phyloP scores from a whole-genome alignment of 2,113 vertebrate genomes.

The Misgurnus anguillicaudatus region DNA sequence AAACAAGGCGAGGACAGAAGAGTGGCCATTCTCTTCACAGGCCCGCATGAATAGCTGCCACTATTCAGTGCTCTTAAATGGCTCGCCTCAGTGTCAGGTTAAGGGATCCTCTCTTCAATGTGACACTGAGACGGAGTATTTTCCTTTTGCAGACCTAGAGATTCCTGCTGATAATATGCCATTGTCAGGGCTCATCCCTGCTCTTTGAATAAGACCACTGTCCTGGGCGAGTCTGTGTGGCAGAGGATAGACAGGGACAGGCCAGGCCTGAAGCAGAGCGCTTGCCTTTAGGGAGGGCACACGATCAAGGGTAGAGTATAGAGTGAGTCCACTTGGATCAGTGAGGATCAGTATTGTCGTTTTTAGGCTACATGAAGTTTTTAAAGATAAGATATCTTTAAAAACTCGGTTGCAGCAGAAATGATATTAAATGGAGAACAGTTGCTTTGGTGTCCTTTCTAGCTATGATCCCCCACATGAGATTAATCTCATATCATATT shows the following conservation, averaged over 20 bases:
- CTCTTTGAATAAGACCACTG: conserved; percentile 80
- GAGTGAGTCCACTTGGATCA: no score
- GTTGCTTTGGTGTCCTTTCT: no score
- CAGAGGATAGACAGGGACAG: conserved; percentile 70
- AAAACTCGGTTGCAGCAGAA: no score
- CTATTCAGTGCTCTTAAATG: conserved; percentile 83
- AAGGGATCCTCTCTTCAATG: conserved; percentile 79
- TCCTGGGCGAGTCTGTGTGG: conserved; percentile 61
- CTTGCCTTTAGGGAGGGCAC: neutral
- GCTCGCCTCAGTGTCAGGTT: conserved; percentile 84
- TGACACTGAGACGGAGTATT: conserved; percentile 82
- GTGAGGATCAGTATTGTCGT: no score
- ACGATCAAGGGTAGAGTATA: neutral
- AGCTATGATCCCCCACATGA: no score
- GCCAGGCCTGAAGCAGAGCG: conserved; percentile 64
- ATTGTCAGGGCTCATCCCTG: conserved; percentile 77
- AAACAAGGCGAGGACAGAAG: conserved; percentile 80
- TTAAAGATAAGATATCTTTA: no score
- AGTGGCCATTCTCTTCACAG: conserved; percentile 79
- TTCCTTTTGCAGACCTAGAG: conserved; percentile 82
- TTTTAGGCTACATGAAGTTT: no score
- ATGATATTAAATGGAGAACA: no score
- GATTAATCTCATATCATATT: no score
- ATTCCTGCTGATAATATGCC: conserved; percentile 83
- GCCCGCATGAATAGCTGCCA: conserved; percentile 75